Base-by-base conservation (phyloP, 2,888 invertebrate species). In the Hydrotaea diabolus region DNA sequence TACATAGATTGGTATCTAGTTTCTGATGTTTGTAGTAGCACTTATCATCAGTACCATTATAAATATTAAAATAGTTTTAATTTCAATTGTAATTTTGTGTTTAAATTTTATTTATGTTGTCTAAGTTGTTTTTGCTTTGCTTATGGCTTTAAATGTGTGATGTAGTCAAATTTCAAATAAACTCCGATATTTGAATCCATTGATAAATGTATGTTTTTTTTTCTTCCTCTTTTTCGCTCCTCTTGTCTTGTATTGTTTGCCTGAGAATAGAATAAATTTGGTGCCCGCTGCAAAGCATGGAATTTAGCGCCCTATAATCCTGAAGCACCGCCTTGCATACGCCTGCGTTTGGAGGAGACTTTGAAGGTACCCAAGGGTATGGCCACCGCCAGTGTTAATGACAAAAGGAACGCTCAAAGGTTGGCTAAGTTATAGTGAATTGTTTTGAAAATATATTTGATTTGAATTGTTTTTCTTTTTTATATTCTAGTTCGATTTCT, bases 231-330 rank as follows among this genome's bases (percentile, higher is more conserved):
- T 79, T 55, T 57, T 64, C 17, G 17, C 53, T 66, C 55, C 59
- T 11, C 64, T 76, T 49, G 4, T 31, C 7, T 72, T 21, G 49
- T 43, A 13, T 19, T 74, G 19, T 31, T 31, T 31, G 31, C 55
- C 39, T 55, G 53, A 71, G 46, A 19, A 57, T 71, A 97, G 97
- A 95, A 94, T 88, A 97, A 97, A 92, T 97, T 97, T 92, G 95
- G 95, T 87, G 96, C 96, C 89, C 94, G 97, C 69, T 95, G 96
- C 80, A 94, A 96, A 87, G 97, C 96, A 21, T 97, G 96, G 96
- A 94, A 95, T 64, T 95, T 96, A 90, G 95, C 95, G 15, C 93
- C 93, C 0, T 92, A 92, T 89, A 89, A 93, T 93, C 91, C 93
- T 82, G 93, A 91, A 91, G 93, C 89, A 85, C 93, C 89, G 87